A percentile compares a stretch with the other conserved stretches of the same genome.
phyloP scores from a whole-genome alignment of 1,140 invertebrate genomes.

The Sitobion miscanthi region DNA sequence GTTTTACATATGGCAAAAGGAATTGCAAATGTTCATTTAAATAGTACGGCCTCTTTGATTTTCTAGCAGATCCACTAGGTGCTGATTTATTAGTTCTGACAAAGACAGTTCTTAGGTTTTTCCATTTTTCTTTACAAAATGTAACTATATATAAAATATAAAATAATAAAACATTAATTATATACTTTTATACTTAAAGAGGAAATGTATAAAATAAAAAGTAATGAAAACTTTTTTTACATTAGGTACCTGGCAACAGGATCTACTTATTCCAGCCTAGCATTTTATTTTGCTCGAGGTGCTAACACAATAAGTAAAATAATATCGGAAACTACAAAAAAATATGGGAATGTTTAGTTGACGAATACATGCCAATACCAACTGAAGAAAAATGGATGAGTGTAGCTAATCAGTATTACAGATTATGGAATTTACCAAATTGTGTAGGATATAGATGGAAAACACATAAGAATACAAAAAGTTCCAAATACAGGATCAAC shows the following conservation, averaged over 20 bases:
- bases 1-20: conserved; percentile 41
- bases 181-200: conserved; percentile 24
- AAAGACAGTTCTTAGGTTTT: background rate
- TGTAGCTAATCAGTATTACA: conserved; percentile 63
- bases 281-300: conserved; percentile 49
- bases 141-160: conserved; percentile 29
- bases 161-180: conserved; percentile 36
- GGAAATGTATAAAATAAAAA: conserved; percentile 2
- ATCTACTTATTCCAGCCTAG: conserved; percentile 42
- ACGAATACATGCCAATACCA: conserved; percentile 42
- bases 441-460: conserved; percentile 63
- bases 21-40: conserved; percentile 39
- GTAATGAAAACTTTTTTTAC: background rate
- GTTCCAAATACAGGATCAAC: background rate
- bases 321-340: conserved; percentile 26
- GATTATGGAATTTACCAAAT: conserved; percentile 62
- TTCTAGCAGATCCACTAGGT: conserved; percentile 39
- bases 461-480: conserved; percentile 63
- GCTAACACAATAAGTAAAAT: conserved; percentile 33
- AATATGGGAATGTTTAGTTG: conserved; percentile 38
- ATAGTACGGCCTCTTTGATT: conserved; percentile 41
- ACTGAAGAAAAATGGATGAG: conserved; percentile 49
- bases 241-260: conserved; percentile 29
- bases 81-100: background rate
- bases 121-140: conserved; percentile 51